Conservation (phyloP, 23 tunicate species). For the Halocynthia roretzi region DNA sequence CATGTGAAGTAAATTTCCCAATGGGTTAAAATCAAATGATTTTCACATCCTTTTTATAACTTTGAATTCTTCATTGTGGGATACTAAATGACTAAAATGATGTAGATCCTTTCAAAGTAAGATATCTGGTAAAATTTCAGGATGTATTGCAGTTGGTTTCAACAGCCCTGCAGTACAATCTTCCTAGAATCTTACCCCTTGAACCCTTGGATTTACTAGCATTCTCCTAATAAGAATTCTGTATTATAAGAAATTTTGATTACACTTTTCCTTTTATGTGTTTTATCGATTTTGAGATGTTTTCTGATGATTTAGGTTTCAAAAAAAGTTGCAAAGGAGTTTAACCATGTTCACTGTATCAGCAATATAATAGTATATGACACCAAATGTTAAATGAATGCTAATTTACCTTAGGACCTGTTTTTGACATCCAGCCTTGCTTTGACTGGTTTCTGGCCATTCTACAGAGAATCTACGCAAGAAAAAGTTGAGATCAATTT, state of each 20-base stretch:
- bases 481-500: neutral
- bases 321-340: neutral
- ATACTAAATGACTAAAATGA: too few species aligned
- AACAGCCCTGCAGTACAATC: too few species aligned
- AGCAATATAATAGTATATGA: neutral
- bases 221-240: too few species aligned
- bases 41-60: too few species aligned
- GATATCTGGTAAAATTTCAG: too few species aligned
- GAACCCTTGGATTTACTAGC: too few species aligned
- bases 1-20: neutral
- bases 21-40: neutral
- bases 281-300: neutral
- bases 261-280: neutral
- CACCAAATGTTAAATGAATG: neutral
- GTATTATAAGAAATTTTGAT: too few species aligned
- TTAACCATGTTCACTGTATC: neutral
- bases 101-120: too few species aligned
- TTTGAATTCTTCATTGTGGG: too few species aligned
- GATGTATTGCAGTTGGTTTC: too few species aligned
- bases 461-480: slow-evolving; percentile 32
- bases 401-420: slow-evolving; percentile 72
- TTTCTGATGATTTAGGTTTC: neutral
- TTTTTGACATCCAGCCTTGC: slow-evolving; percentile 93
- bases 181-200: too few species aligned
- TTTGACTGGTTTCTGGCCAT: slow-evolving; percentile 54